Conservation (phyloP, 2,888 invertebrate genomes). For the Amphipyra berbera region DNA sequence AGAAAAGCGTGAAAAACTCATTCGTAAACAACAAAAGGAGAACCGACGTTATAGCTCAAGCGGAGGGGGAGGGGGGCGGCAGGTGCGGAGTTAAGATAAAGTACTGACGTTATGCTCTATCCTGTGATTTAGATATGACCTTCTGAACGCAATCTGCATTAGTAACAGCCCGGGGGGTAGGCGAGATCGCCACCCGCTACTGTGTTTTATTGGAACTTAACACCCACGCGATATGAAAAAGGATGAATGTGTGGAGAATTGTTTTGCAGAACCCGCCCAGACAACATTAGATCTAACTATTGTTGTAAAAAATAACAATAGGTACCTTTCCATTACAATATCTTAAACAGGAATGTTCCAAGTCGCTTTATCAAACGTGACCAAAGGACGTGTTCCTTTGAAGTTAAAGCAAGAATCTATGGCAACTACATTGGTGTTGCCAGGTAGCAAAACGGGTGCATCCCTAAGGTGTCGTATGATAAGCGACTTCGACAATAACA, state of each 20-base stretch:
- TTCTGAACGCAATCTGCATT: conserved; percentile 86
- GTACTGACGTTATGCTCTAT: conserved; percentile 83
- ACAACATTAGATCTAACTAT: conserved; percentile 35
- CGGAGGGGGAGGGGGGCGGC: conserved; percentile 62
- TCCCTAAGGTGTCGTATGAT: conserved; percentile 40
- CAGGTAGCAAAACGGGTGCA: conserved; percentile 29
- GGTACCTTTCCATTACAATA: conserved; percentile 5
- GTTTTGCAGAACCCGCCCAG: conserved; percentile 19
- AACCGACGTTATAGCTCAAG: conserved; percentile 79
- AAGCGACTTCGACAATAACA: conserved; percentile 33
- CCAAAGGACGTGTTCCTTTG: conserved; percentile 1
- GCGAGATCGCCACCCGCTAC: conserved; percentile 47
- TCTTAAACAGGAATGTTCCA: conserved; percentile 2
- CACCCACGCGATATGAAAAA: conserved; percentile 70
- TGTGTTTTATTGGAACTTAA: conserved; percentile 71
- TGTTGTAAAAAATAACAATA: conserved; percentile 27
- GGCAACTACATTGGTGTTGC: conserved; percentile 15
- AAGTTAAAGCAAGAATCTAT: conserved; percentile 19
- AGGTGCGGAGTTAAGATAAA: conserved; percentile 86
- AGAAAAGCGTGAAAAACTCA: conserved; percentile 84
- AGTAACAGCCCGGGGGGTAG: conserved; percentile 71
- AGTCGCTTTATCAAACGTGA: conserved; percentile 11
- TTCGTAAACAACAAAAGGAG: conserved; percentile 86
- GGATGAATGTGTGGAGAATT: conserved; percentile 43
- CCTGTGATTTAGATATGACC: conserved; percentile 88